Conservation (phyloP, 64 coral and sea anemone genomes). For the Stichodactyla helianthus region DNA sequence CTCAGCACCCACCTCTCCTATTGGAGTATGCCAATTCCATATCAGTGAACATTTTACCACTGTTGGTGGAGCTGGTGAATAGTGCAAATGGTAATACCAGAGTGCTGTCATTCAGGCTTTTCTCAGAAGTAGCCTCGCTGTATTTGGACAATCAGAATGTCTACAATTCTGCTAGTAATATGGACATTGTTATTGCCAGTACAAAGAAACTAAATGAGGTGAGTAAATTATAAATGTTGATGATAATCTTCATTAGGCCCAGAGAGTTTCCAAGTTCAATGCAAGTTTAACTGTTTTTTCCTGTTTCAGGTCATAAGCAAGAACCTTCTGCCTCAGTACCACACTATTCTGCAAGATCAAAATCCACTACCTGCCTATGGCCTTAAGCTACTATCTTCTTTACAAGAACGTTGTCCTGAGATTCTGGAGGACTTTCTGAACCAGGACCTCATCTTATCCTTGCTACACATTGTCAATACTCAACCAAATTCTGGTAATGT, state of each 20-base stretch:
- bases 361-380: conserved; percentile 94
- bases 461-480: conserved; percentile 65
- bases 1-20: conserved; percentile 87
- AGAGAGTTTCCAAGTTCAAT: too few species aligned
- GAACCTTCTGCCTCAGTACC: conserved; percentile 79
- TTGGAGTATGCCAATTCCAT: conserved; percentile 54
- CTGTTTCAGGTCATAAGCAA: conserved; percentile 69
- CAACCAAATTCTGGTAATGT: conserved; percentile 47
- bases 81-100: conserved; percentile 63
- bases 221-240: background rate
- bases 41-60: conserved; percentile 40
- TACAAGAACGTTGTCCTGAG: conserved; percentile 76
- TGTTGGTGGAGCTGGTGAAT: conserved; percentile 42
- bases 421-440: conserved; percentile 57
- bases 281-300: background rate
- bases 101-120: conserved; percentile 70
- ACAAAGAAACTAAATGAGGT: conserved; percentile 59
- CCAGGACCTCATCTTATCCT: conserved; percentile 63
- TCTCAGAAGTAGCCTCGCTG: conserved; percentile 66
- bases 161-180: conserved; percentile 24
- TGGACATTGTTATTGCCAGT: conserved; percentile 18
- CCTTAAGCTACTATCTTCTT: conserved; percentile 73
- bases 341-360: conserved; percentile 93
- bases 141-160: conserved; percentile 61
- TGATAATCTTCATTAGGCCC: too few species aligned